A percentile compares a stretch with the other conserved stretches of the same genome.
Conservation (phyloP, 2,888 invertebrate genomes). For the Oscheius sp. region DNA sequence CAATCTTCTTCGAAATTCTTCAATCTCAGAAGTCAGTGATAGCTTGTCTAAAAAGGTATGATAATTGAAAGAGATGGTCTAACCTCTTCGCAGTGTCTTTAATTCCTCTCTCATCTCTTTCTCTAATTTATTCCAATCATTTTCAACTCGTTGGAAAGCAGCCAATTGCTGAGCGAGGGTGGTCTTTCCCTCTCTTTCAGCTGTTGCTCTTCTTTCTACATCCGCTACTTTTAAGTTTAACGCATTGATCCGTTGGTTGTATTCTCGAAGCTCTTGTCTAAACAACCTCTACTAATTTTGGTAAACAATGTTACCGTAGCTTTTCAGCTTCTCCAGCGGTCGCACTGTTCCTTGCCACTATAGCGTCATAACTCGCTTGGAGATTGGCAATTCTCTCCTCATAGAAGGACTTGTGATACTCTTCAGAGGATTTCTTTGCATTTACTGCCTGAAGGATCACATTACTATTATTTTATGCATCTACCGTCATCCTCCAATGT, state of each 20-base stretch:
- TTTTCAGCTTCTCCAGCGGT: slow-evolving; percentile 31
- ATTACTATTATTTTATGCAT: background rate
- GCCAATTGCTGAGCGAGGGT: slow-evolving; percentile 34
- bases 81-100: slow-evolving; percentile 48
- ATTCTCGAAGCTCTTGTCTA: slow-evolving; percentile 30
- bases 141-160: slow-evolving; percentile 42
- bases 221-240: slow-evolving; percentile 34
- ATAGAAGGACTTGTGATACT: slow-evolving; percentile 29
- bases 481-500: slow-evolving; percentile 46
- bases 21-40: slow-evolving; percentile 48
- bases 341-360: slow-evolving; percentile 33
- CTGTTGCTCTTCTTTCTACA: slow-evolving; percentile 34
- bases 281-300: background rate
- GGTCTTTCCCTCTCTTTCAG: slow-evolving; percentile 37
- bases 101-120: slow-evolving; percentile 55
- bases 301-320: slow-evolving; percentile 18
- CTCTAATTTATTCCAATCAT: slow-evolving; percentile 50
- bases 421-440: slow-evolving; percentile 31
- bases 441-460: slow-evolving; percentile 22
- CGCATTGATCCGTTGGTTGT: slow-evolving; percentile 22
- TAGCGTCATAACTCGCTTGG: slow-evolving; percentile 29
- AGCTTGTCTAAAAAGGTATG: slow-evolving; percentile 56
- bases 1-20: slow-evolving; percentile 43
- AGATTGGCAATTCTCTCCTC: slow-evolving; percentile 30
- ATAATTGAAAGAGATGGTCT: too few relatives aligned